Evolutionary conservation across 1,140 invertebrate species (phyloP), one percentile per base, ranked within the genome.

Genomic region (Drosophila albomicans): DNA sequence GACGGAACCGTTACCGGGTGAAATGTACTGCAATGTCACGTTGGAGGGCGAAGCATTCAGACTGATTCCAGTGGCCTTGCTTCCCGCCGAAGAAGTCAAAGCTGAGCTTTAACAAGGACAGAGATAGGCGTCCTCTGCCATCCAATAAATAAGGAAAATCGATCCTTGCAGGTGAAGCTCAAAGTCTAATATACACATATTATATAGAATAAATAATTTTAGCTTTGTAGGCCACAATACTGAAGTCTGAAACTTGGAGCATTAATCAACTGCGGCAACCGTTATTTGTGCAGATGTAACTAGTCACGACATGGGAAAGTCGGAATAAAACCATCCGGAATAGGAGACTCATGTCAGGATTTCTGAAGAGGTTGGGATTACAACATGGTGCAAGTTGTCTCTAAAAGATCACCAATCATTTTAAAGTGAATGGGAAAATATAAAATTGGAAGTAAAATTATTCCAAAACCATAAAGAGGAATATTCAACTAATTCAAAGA

Each of bases 11-110:
- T 8, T 13, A 45, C 62, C 46, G 0, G 71, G 65, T 0, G 57
- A 69, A 4, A 20, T 25, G 5, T 64, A 63, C 35, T 75, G 51
- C 28, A 43, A 63, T 16, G 52, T 58, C 0, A 8, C 72, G 1
- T 15, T 75, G 1, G 72, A 75, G 7, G 72, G 72, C 11, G 72
- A 75, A 70, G 72, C 67, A 1, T 75, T 70, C n/a, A 58, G 72
- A 0, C 16, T 75, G 6, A 75, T 75, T 13, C 72, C 72, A 0
- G 72, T 75, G 1, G 72, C 25, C 1, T 16, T 74, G 43, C 25
- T 74, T n/a, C 71, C 71, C 11, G 46, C 49, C 1, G 64, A 68
- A 1, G 38, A 6, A 4, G 49, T 48, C 0, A 11, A 25, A 3
- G 5, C 56, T 15, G 58, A 75, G 15, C 66, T 62, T 10, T 74